phyloP scores from a whole-genome alignment of 2,888 invertebrate species.

The Diadegma fenestrale region DNA sequence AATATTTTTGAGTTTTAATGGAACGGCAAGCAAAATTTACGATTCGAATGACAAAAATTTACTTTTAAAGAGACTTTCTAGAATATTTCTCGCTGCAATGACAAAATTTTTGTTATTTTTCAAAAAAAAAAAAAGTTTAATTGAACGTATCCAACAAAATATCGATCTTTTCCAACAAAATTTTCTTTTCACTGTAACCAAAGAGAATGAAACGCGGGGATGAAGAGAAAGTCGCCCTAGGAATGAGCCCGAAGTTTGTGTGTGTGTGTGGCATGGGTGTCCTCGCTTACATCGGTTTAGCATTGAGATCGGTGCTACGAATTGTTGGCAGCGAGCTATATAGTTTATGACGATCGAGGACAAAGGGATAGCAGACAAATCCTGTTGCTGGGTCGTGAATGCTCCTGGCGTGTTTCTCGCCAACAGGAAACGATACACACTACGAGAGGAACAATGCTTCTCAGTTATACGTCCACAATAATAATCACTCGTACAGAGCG shows the following conservation, averaged over 20 bases:
- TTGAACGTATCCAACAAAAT: too few species aligned
- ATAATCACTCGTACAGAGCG: constrained; percentile 54
- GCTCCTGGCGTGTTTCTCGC: constrained; percentile 51
- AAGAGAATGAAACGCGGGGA: not conserved
- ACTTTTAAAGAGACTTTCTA: too few species aligned
- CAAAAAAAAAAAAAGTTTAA: too few species aligned
- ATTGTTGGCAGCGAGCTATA: not conserved
- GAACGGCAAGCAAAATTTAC: too few species aligned
- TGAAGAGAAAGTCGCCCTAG: not conserved
- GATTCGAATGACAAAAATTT: too few species aligned
- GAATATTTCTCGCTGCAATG: too few species aligned
- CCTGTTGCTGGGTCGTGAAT: constrained; percentile 30
- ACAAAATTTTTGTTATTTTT: too few species aligned
- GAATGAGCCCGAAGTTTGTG: not conserved
- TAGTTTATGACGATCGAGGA: constrained; percentile 21
- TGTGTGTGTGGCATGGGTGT: not conserved
- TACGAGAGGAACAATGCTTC: constrained; percentile 52
- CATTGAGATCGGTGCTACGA: not conserved
- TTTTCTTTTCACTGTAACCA: too few species aligned
- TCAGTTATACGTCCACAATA: constrained; percentile 42
- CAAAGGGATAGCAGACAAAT: constrained; percentile 53
- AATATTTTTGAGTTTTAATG: too few species aligned
- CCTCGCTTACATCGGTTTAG: constrained; percentile 1
- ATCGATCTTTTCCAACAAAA: too few species aligned
- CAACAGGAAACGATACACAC: constrained; percentile 24